Evolutionary conservation across 2,888 invertebrate species (phyloP).

Genomic region (Iphiclides podalirius): DNA sequence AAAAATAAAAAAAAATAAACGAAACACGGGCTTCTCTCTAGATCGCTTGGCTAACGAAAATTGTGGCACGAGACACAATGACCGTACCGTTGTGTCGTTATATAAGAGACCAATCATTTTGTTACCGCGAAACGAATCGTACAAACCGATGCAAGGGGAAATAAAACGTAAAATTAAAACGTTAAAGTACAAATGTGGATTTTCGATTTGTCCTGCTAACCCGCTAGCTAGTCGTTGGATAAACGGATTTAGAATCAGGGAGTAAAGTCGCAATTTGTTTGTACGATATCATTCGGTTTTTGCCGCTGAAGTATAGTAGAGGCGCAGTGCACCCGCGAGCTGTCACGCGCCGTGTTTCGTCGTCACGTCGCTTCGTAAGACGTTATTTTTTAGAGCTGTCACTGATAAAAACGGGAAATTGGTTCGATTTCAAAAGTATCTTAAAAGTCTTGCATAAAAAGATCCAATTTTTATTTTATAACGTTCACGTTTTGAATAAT

Average conservation of each 20-base stretch:
- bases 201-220: neutral
- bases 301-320: constrained; percentile 40
- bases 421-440: constrained; percentile 7
- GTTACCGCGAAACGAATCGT: constrained; percentile 53
- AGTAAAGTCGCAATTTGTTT: constrained; percentile 33
- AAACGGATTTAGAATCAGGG: neutral
- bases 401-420: constrained; percentile 45
- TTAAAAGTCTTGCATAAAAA: neutral
- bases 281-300: constrained; percentile 37
- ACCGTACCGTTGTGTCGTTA: constrained; percentile 64
- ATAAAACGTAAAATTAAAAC: constrained; percentile 6
- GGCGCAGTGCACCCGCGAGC: constrained; percentile 67
- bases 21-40: constrained; percentile 45
- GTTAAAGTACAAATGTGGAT: constrained; percentile 27
- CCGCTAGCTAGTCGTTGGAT: neutral
- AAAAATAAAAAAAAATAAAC: too few species aligned
- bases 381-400: constrained; percentile 40
- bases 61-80: constrained; percentile 75
- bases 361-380: constrained; percentile 31
- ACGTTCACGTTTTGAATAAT: neutral
- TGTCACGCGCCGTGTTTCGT: constrained; percentile 69
- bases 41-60: constrained; percentile 49
- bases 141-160: constrained; percentile 20
- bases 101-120: constrained; percentile 61
- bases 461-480: too few species aligned